Conservation (phyloP, 2,797 vertebrate species). For the Pangasius djambal region DNA sequence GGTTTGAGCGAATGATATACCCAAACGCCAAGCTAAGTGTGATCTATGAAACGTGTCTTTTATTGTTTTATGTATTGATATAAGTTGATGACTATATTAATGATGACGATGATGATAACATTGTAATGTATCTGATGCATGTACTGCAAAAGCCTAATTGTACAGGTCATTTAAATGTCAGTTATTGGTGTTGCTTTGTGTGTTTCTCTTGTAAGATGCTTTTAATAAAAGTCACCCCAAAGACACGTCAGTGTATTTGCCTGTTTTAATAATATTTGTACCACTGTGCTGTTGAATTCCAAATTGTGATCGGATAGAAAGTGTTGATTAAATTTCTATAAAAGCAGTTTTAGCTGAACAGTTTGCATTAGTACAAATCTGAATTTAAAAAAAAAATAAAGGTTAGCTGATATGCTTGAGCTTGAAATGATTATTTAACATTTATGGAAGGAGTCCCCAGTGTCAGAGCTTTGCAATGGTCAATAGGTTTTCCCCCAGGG, state of each 20-base stretch:
- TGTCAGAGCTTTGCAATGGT: neutral
- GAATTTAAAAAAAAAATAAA: neutral
- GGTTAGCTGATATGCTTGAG: neutral
- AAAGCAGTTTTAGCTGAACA: neutral
- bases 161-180: constrained; percentile 77
- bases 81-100: constrained; percentile 55
- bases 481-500: neutral
- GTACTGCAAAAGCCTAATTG: constrained; percentile 76
- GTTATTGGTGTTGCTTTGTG: constrained; percentile 72
- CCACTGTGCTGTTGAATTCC: neutral
- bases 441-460: neutral
- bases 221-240: constrained; percentile 75
- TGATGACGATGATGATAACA: constrained; percentile 61
- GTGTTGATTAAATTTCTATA: neutral
- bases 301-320: neutral
- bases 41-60: constrained; percentile 66
- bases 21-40: constrained; percentile 57
- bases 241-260: constrained; percentile 29
- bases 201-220: constrained; percentile 74
- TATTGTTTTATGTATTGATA: constrained; percentile 70
- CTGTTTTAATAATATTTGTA: neutral
- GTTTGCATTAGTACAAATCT: neutral
- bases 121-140: constrained; percentile 78
- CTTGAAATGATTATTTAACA: neutral
- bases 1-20: constrained; percentile 64